Base-by-base conservation (phyloP, 2,113 vertebrate species). In the Athene noctua region DNA sequence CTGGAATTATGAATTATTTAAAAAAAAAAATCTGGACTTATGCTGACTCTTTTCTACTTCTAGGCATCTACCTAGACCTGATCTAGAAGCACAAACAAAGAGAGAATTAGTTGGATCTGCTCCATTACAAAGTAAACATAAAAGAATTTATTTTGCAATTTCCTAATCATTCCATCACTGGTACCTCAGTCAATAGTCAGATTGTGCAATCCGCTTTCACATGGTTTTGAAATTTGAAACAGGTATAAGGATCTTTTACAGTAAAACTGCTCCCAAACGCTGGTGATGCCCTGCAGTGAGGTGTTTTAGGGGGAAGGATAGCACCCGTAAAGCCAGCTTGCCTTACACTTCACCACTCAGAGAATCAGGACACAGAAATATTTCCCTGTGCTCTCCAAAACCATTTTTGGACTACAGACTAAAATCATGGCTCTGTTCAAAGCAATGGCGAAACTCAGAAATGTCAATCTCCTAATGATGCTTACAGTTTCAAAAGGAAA, bases 1-100 rank as follows among this genome's bases (percentile, higher is more conserved):
- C 70, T 92, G 52, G 44, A 95, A 92, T 95, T 92, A 95, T 79
- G 62, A 94, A 96, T 96, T 47, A 38, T 30, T 23, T 18, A 55
- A 86, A 82, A 46, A 10, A 57, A 49, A 49, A 34, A 61, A 38
- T 9, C 25, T 47, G 65, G 68, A 87, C 57, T 11, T 70, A 49
- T 49, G 73, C 78, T 92, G 91, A 68, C 34, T 74, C 57, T 88
- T 85, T 96, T 81, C 61, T 91, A 5, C 52, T 84, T 90, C 49
- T 51, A 90, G 22, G n/a, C 29, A 83, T 95, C 77, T 80, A 77
- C 63, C 62, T 46, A 90, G 80, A 83, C 51, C 68, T 85, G 66
- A 40, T 68, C 9, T 18, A 81, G 80, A 9, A 12, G 26, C 25
- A 72, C 52, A 79, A 92, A 92, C 19, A 88, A 75, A 96, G 38